Evolutionary conservation across 2,888 invertebrate genomes (phyloP), one percentile per base, ranked within the genome.

Genomic region (Mythimna vitellina): DNA sequence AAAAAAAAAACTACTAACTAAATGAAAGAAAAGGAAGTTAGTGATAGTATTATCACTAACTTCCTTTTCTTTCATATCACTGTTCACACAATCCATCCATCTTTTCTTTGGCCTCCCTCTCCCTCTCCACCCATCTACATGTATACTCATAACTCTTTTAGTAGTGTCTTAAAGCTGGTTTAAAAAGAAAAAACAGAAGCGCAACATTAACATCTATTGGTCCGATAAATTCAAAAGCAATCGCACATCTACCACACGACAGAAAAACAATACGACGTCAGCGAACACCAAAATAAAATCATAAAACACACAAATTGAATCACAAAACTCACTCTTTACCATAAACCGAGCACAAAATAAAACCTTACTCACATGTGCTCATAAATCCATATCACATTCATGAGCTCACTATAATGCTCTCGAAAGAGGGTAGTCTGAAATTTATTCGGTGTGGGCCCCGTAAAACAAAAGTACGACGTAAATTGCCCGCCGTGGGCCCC

Each of bases 401-500:
- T 82, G 83, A 73, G 63, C 70, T 89, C 87, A 88, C 87, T 88
- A 89, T 87, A 85, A 87, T 83, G 85, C 86, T 86, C 81, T 85
- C 86, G 84, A 80, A 76, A 67, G 86, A 80, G 79, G 86, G 89
- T 89, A 86, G 89, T 88, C 91, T 89, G 88, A 92, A 92, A 93
- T 93, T 92, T 92, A 93, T 93, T 92, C 91, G 81, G 88, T 89
- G 90, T 87, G 88, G 88, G 87, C 83, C 78, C 88, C 92, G 92
- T 95, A 95, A 96, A 96, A 95, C 94, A 95, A 94, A 94, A 94
- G 93, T 92, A 90, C 90, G 92, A 91, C 92, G 92, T 94, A 94
- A 94, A 94, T 93, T 92, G 91, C 88, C 92, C 88, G 87, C 89
- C 86, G 87, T 88, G 90, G 89, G 91, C 92, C 90, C 89, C 85